Evolutionary conservation across 1,140 invertebrate species (phyloP).

Genomic region (Latrodectus geometricus): DNA sequence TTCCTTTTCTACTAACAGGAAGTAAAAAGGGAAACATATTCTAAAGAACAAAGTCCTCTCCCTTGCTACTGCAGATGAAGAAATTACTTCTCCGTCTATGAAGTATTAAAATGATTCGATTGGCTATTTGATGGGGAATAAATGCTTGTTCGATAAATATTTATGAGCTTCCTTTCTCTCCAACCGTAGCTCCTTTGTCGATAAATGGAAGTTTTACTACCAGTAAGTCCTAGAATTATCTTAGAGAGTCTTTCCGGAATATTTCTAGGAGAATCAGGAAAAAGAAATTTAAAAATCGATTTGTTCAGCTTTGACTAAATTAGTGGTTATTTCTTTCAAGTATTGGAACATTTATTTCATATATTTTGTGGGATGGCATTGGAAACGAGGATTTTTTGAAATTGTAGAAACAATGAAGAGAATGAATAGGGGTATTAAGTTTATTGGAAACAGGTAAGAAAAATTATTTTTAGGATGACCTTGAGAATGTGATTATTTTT

Average conservation of each 20-base stretch:
- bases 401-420: no score
- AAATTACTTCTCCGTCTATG: conserved; percentile 4
- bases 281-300: conserved; percentile 35
- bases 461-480: no score
- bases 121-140: conserved; percentile 17
- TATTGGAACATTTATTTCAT: no score
- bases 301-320: not conserved
- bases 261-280: conserved; percentile 16
- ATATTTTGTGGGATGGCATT: no score
- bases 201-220: conserved; percentile 34
- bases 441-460: no score
- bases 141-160: conserved; percentile 34
- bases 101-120: conserved; percentile 33
- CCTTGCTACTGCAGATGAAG: not conserved
- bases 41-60: conserved; percentile 6
- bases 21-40: not conserved
- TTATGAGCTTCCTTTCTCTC: not conserved
- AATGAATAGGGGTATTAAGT: no score
- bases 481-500: no score
- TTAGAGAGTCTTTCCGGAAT: not conserved
- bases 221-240: not conserved
- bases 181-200: conserved; percentile 19
- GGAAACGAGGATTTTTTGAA: no score
- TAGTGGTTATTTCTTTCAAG: no score
- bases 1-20: not conserved